These are phyloP conservation scores for Circaetus cinerascens DNA, from an alignment of 2,113 vertebrate genomes.

Conservation along the genomic window DNA sequence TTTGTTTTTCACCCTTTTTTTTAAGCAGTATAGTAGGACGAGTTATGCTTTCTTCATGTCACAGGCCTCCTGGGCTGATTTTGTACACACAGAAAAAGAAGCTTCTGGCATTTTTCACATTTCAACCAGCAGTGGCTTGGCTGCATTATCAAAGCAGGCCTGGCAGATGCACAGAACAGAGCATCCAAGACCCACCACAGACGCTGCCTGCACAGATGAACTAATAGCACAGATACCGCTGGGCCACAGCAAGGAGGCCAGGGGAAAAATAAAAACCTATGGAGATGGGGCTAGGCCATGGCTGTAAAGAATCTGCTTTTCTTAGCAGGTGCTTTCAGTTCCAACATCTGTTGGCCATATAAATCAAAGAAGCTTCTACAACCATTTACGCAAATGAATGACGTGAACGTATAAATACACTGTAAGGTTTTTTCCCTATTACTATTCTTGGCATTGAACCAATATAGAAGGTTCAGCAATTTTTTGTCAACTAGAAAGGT, in stretches of 20 bases:
- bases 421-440: constrained; percentile 8
- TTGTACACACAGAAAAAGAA: constrained; percentile 55
- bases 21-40: neutral
- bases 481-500: neutral
- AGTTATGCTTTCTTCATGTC: constrained; percentile 34
- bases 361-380: constrained; percentile 73
- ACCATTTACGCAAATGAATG: constrained; percentile 66
- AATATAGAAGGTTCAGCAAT: neutral
- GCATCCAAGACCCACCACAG: constrained; percentile 76
- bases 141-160: constrained; percentile 73
- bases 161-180: constrained; percentile 54
- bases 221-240: constrained; percentile 61
- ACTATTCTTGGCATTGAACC: constrained; percentile 58
- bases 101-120: constrained; percentile 74
- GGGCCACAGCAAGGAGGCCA: constrained; percentile 69
- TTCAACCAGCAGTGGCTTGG: constrained; percentile 75
- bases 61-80: constrained; percentile 25
- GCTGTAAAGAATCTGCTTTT: constrained; percentile 76
- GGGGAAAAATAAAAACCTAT: constrained; percentile 71
- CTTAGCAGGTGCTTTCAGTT: constrained; percentile 77
- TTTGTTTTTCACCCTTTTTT: neutral
- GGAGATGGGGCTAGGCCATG: constrained; percentile 19
- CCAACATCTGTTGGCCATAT: constrained; percentile 78
- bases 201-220: constrained; percentile 67
- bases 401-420: constrained; percentile 69